Evolutionary conservation across 1,140 invertebrate genomes (phyloP), one percentile per base, ranked within the genome.

Genomic region (Catajapyx aquilonaris): DNA sequence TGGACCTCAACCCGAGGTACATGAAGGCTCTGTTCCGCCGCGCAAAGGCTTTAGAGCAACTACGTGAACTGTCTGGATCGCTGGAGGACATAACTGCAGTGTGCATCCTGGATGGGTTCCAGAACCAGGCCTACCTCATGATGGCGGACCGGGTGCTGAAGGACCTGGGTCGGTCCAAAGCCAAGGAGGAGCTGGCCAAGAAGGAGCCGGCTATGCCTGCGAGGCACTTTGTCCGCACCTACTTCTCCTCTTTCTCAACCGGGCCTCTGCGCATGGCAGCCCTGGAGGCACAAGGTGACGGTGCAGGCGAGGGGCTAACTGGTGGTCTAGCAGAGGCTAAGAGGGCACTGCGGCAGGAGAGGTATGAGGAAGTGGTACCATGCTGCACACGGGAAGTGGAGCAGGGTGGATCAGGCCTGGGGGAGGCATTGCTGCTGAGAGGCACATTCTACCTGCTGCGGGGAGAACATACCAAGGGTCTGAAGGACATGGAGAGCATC

Each of bases 51-150:
- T 69, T 73, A 46, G 83, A 93, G 59, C 64, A 72, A 15, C 67
- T 69, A 31, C 74, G 76, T 45, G 70, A 91, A 41, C 66, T 84
- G 41, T 66, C 74, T 46, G 64, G 76, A 36, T 75, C 80, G 32
- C 57, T 95, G 28, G 85, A 94, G 64, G 87, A 95, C 66, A 69
- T 91, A 0, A 93, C 87, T 11, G 75, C 81, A 33, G 79, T 84
- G 15, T 93, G 85, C 58, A 76, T 93, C 46, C 57, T 93, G 37
- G 87, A 94, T 62, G 68, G 69, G 41, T 96, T 91, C 57, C 64
- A 72, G 46, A 85, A 86, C 52, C 72, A 76, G 47, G 65, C 59
- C 35, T 76, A 76, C 28, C 57, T 94, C 11, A 53, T 72, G 31
- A 73, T 76, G 53, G 86, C 86, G 13, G 88, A 95, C 58, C 65